A percentile compares a stretch with the other conserved stretches of the same genome.
Conservation (phyloP, 2,113 vertebrate genomes). For the Ophthalmolycus amberensis region DNA sequence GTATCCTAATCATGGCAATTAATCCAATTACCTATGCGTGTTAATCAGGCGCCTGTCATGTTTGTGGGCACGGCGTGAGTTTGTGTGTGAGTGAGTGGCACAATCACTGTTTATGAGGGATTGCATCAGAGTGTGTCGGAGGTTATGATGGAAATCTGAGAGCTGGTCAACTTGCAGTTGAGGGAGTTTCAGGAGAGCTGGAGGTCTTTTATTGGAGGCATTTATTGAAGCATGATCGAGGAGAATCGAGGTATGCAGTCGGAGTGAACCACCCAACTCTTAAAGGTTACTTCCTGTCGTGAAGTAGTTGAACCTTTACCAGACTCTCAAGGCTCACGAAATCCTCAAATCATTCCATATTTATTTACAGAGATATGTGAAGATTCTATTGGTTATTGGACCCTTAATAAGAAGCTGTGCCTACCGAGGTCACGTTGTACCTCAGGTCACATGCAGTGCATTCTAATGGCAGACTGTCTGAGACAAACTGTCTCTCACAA, state of each 20-base stretch:
- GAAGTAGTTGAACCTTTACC: too few species aligned
- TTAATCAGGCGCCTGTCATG: slow-evolving; percentile 35
- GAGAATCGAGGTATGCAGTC: neutral
- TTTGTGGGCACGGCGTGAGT: slow-evolving; percentile 13
- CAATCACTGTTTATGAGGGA: neutral
- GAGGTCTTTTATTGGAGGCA: neutral
- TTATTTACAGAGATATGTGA: neutral
- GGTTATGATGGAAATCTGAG: neutral
- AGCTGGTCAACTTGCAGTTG: neutral
- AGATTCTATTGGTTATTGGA: neutral
- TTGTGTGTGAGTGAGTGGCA: neutral
- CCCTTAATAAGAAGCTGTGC: too few species aligned
- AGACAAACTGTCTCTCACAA: too few species aligned
- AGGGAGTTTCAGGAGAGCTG: neutral
- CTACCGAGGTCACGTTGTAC: too few species aligned
- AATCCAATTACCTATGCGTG: slow-evolving; percentile 38
- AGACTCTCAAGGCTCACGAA: too few species aligned
- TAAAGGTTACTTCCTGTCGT: neutral
- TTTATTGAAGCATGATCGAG: neutral
- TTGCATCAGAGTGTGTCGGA: slow-evolving; percentile 3
- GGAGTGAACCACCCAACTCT: neutral
- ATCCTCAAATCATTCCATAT: too few species aligned
- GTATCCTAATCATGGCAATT: slow-evolving; percentile 47
- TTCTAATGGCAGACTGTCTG: too few species aligned
- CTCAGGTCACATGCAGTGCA: too few species aligned